Conservation (phyloP, 30 jellyfish, hydroid and myxozoan genomes). For the Hydractinia echinata region DNA sequence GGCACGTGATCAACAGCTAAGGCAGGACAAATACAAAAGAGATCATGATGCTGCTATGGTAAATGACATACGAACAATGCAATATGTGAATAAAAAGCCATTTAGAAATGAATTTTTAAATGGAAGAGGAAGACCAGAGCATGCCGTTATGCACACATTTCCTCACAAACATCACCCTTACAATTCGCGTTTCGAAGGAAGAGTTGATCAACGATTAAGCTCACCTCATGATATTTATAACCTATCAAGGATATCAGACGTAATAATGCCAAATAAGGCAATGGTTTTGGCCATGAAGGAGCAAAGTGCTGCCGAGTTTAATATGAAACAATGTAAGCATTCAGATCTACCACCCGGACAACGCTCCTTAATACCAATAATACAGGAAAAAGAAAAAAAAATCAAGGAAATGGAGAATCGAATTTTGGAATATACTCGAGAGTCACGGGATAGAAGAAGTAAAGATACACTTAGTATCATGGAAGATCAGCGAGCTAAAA, state of each 20-base stretch:
- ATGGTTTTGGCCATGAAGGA: not conserved
- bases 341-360: conserved; percentile 10
- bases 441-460: no score
- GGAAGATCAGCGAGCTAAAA: no score
- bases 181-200: not conserved
- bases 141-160: not conserved
- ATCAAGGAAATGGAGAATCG: conserved; percentile 17
- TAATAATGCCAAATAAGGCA: no score
- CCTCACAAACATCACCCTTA: not conserved
- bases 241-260: not conserved
- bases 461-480: no score
- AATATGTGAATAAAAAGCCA: not conserved
- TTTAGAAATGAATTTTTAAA: no score
- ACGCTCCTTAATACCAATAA: not conserved
- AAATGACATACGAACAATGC: not conserved
- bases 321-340: conserved; percentile 23
- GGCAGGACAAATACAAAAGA: conserved; percentile 14
- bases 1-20: conserved; percentile 36
- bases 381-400: conserved; percentile 16
- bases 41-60: not conserved
- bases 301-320: not conserved
- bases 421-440: no score
- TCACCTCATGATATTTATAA: not conserved
- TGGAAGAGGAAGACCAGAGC: not conserved
- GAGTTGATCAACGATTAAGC: not conserved